Evolutionary conservation across 2,797 vertebrate species (phyloP), one percentile per base, ranked within the genome.

Genomic region (Yasuhikotakia modesta): DNA sequence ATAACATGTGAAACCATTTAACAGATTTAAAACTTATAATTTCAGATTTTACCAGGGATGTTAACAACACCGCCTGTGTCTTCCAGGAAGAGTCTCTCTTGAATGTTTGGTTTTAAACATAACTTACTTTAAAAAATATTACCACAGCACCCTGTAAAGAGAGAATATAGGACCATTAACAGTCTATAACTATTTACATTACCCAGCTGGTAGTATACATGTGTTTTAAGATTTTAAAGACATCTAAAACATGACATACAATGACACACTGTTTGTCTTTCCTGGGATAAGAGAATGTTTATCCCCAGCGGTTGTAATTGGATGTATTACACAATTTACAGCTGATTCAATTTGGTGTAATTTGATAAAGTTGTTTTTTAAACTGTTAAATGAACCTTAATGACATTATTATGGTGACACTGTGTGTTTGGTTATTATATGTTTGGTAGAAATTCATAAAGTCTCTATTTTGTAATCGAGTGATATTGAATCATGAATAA

Each of bases 121-220:
- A 2, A 27, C 67, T 81, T 64, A 76, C 76, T 67, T 52, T 21
- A 64, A 75, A 43, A 43, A 79, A 68, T 70, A 69, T 12, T 32
- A 86, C 89, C 88, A 69, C 85, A 87, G 78, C 85, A 52, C 55
- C 85, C 81, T 84, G 81, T 90, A 91, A 91, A 90, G 78, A 45
- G 70, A 61, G 87, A 84, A 86, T 53, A 45, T 76, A 83, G 74
- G 77, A 53, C 81, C 81, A 88, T 90, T 86, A 89, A 87, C 71
- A 74, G 70, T 70, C 76, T 39, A 22, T 24, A 6, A 5, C n/a
- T 57, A 57, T 75, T 66, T 75, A 32, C 52, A 58, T 46, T 77
- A 55, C 48, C 19, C 46, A 24, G 14, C 60, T 73, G 50, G 73
- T 50, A 46, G 22, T 46, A 57, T 30, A 30, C 57, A 76, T 46